A percentile compares a stretch with the other conserved stretches of the same genome.
phyloP scores from a whole-genome alignment of 2,888 invertebrate species.

The Athetis lepigone region DNA sequence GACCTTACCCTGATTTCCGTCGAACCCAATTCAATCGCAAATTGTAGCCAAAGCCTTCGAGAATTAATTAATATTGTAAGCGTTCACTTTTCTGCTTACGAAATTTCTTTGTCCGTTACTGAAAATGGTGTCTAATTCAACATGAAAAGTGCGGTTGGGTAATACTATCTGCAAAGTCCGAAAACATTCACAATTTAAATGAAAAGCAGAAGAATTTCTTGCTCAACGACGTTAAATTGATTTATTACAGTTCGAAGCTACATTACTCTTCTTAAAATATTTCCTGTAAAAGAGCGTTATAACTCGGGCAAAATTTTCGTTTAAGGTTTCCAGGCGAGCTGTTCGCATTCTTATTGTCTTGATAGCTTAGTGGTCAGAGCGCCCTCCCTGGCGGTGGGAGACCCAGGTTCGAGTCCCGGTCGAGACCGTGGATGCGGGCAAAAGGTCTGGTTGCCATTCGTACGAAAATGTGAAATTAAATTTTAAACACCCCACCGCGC shows the following conservation, averaged over 20 bases:
- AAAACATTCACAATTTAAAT: slow-evolving; percentile 32
- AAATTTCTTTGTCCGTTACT: slow-evolving; percentile 24
- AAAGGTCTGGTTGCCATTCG: slow-evolving; percentile 68
- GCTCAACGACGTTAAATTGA: slow-evolving; percentile 41
- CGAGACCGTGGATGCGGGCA: slow-evolving; percentile 85
- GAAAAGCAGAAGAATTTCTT: slow-evolving; percentile 36
- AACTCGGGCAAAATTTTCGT: slow-evolving; percentile 28
- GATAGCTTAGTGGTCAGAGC: slow-evolving; percentile 90
- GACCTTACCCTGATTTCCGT: slow-evolving; percentile 81
- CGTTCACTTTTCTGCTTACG: slow-evolving; percentile 71
- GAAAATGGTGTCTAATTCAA: slow-evolving; percentile 16
- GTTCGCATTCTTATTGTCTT: slow-evolving; percentile 85
- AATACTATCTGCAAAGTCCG: slow-evolving; percentile 64
- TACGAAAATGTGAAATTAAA: slow-evolving; percentile 50
- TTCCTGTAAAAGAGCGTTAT: slow-evolving; percentile 21
- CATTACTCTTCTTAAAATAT: slow-evolving; percentile 34
- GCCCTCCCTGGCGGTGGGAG: slow-evolving; percentile 83
- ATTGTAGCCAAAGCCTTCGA: slow-evolving; percentile 74
- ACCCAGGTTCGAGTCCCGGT: slow-evolving; percentile 90
- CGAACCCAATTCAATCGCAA: slow-evolving; percentile 75
- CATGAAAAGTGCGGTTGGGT: neutral
- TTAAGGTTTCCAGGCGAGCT: slow-evolving; percentile 68
- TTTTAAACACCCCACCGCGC: slow-evolving; percentile 71
- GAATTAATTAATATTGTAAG: slow-evolving; percentile 59
- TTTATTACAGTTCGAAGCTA: slow-evolving; percentile 44